Evolutionary conservation across 2,888 invertebrate species (phyloP).

Genomic region (Sipunculus nudus): DNA sequence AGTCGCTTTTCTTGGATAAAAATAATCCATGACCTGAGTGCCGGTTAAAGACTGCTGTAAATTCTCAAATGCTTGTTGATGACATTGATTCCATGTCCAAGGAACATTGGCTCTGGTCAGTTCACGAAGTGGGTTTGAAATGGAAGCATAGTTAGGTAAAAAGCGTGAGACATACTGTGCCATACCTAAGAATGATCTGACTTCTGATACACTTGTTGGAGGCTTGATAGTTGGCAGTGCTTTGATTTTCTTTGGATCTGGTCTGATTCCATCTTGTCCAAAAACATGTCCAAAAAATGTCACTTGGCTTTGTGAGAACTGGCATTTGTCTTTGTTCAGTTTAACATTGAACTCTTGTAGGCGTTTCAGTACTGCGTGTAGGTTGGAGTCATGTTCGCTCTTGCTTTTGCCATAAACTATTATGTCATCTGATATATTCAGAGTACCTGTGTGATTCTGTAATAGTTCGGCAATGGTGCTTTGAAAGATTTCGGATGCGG

Average conservation of each 20-base stretch:
- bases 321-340: conserved; percentile 18
- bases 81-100: conserved; percentile 10
- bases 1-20: too few relatives aligned
- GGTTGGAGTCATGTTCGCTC: conserved; percentile 17
- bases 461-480: conserved; percentile 9
- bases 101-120: conserved; percentile 4
- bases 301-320: not conserved
- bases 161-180: too few relatives aligned
- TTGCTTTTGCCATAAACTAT: conserved; percentile 12
- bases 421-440: conserved; percentile 21
- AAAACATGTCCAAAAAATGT: conserved; percentile 9
- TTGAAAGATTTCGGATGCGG: conserved; percentile 21
- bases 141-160: too few relatives aligned
- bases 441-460: conserved; percentile 4
- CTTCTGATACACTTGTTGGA: not conserved
- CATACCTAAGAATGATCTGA: too few relatives aligned
- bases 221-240: not conserved
- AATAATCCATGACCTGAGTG: conserved; percentile 21
- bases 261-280: not conserved
- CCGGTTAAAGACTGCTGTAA: conserved; percentile 7
- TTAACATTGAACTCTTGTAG: conserved; percentile 11
- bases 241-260: conserved; percentile 8
- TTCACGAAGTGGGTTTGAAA: conserved; percentile 12
- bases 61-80: not conserved
- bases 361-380: conserved; percentile 15